Evolutionary conservation across 2,797 vertebrate genomes (phyloP), one percentile per base, ranked within the genome.

Genomic region (Cirrhinus molitorella): DNA sequence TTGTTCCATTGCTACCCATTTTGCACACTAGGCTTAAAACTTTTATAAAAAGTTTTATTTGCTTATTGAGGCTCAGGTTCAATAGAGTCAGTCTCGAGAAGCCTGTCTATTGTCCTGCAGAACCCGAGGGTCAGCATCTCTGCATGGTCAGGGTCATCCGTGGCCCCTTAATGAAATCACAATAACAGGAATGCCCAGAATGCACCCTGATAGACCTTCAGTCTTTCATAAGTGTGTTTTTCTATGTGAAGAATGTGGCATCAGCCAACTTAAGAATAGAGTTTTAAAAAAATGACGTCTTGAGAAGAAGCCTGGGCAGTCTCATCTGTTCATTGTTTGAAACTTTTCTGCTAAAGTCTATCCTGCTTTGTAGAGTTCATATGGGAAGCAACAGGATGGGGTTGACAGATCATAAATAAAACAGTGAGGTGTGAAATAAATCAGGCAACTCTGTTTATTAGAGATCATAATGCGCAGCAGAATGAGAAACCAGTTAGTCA

Each of bases 151-250:
- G 88, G 89, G 88, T 91, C 89, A 92, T 88, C 88, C 80, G 83
- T 80, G 81, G 88, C 88, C 86, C 91, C 85, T 87, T 92, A 92
- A 93, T 93, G 87, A 92, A 93, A 90, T 84, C 92, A 94, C 93
- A 94, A 95, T 91, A 89, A 92, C 75, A 88, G 87, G 93, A 94
- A 94, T 94, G 90, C 90, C 83, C 88, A 90, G 88, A 93, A 92
- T 91, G 91, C 90, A 89, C 87, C 87, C 34, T 81, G 88, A 90
- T 89, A 34, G 88, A 83, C 74, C 78, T 67, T 67, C 19, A 47
- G 76, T 85, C 83, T 73, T 72, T 21, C 84, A 79, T 84, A 65
- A 49, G 53, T 77, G 81, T 81, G 63, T 86, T 75, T 86, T 75
- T 88, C 57, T 83, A 85, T 75, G 57, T 87, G 87, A 59, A 66